Percentiles rank a stretch among this genome's conserved stretches.
Evolutionary conservation across 2,113 vertebrate genomes (phyloP).

Genomic region (Platichthys stellatus): DNA sequence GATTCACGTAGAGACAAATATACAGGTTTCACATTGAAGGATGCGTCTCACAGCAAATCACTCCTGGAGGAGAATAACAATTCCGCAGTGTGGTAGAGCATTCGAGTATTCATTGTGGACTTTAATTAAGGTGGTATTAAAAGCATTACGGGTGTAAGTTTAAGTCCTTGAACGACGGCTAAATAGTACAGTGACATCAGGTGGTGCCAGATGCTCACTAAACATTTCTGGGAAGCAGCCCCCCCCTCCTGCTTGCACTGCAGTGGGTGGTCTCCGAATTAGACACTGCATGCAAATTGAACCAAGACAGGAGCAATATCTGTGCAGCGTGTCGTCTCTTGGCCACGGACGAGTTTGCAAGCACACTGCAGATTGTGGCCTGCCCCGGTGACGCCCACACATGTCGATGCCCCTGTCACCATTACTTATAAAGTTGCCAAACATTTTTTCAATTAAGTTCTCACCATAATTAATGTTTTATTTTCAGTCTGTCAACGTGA

Average conservation of each 20-base stretch:
- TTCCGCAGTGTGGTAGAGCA: slow-evolving; percentile 51
- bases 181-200: slow-evolving; percentile 88
- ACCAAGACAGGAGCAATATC: slow-evolving; percentile 58
- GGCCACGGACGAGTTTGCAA: slow-evolving; percentile 37
- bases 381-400: slow-evolving; percentile 11
- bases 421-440: no score
- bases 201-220: slow-evolving; percentile 87
- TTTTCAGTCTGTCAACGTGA: slow-evolving; percentile 7
- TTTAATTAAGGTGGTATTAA: slow-evolving; percentile 79
- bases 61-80: slow-evolving; percentile 32
- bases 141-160: slow-evolving; percentile 69
- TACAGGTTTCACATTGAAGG: slow-evolving; percentile 27
- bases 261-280: slow-evolving; percentile 62
- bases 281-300: slow-evolving; percentile 70
- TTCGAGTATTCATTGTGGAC: slow-evolving; percentile 61
- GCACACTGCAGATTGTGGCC: not conserved
- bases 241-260: slow-evolving; percentile 37
- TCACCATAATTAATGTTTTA: slow-evolving; percentile 37
- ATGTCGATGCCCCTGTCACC: slow-evolving; percentile 14
- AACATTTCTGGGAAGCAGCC: slow-evolving; percentile 80
- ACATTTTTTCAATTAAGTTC: not conserved
- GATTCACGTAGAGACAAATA: not conserved
- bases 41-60: slow-evolving; percentile 18
- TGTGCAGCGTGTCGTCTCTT: slow-evolving; percentile 20
- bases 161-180: slow-evolving; percentile 69